Evolutionary conservation across 2,888 invertebrate species (phyloP).

Genomic region (Anorthoa munda): DNA sequence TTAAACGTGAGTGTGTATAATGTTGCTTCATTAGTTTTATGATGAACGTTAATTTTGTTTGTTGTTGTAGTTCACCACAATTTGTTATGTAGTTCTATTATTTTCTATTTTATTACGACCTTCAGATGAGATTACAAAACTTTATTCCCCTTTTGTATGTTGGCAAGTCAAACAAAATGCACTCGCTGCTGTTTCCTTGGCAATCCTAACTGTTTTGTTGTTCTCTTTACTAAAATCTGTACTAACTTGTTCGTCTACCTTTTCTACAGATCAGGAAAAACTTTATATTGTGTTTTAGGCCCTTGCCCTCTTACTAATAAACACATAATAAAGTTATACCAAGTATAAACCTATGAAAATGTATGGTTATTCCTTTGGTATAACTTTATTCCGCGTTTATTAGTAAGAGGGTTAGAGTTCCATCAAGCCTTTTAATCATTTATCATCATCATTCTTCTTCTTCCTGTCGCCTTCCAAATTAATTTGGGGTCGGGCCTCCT

Average conservation of each 20-base stretch:
- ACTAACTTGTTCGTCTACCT: background rate
- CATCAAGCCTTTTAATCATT: too few relatives aligned
- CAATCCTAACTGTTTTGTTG: background rate
- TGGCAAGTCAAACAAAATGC: constrained; percentile 4
- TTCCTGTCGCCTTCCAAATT: too few relatives aligned
- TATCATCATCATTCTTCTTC: too few relatives aligned
- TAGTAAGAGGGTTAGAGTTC: too few relatives aligned
- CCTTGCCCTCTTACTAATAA: too few relatives aligned
- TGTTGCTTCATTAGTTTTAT: constrained; percentile 22
- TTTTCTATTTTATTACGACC: background rate
- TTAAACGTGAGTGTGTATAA: background rate
- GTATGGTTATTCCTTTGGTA: too few relatives aligned
- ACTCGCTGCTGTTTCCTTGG: constrained; percentile 10
- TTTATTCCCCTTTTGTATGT: background rate
- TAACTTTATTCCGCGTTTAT: too few relatives aligned
- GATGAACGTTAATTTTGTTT: constrained; percentile 16
- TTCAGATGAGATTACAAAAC: constrained; percentile 3
- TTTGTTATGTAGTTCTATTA: constrained; percentile 10
- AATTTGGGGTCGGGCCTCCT: too few relatives aligned
- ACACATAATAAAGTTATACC: too few relatives aligned
- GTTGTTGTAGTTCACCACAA: background rate
- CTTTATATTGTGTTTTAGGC: background rate
- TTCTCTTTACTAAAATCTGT: background rate
- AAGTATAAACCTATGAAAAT: too few relatives aligned
- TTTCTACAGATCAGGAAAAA: background rate